phyloP scores from a whole-genome alignment of 2,888 invertebrate species.

The Trissoscelio sp. region DNA sequence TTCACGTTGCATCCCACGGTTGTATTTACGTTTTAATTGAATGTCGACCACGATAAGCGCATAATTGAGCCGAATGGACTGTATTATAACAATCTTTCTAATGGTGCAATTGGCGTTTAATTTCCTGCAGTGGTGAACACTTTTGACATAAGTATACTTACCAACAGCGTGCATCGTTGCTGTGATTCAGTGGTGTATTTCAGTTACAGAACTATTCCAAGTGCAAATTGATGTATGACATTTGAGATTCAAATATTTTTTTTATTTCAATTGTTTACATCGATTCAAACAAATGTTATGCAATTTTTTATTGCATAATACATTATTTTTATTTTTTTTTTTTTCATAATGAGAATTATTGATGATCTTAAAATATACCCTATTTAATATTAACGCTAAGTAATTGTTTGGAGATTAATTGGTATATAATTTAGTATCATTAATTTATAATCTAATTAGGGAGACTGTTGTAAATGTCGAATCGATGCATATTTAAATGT shows the following conservation, averaged over 20 bases:
- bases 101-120: constrained; percentile 14
- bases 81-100: not conserved
- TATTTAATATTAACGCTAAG: no score
- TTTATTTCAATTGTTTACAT: no score
- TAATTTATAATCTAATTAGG: not conserved
- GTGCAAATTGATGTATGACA: no score
- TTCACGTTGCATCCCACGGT: no score
- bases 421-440: not conserved
- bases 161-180: not conserved
- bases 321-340: no score
- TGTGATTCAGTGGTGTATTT: not conserved
- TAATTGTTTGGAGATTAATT: not conserved
- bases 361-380: no score
- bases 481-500: not conserved
- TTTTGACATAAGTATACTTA: constrained; percentile 3
- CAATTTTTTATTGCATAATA: no score
- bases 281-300: no score
- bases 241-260: no score
- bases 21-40: not conserved
- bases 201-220: no score
- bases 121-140: constrained; percentile 13
- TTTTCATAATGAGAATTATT: no score
- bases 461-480: not conserved
- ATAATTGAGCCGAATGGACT: not conserved
- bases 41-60: not conserved